Evolutionary conservation across 2,113 vertebrate species (phyloP).

Genomic region (Cynocephalus volans): DNA sequence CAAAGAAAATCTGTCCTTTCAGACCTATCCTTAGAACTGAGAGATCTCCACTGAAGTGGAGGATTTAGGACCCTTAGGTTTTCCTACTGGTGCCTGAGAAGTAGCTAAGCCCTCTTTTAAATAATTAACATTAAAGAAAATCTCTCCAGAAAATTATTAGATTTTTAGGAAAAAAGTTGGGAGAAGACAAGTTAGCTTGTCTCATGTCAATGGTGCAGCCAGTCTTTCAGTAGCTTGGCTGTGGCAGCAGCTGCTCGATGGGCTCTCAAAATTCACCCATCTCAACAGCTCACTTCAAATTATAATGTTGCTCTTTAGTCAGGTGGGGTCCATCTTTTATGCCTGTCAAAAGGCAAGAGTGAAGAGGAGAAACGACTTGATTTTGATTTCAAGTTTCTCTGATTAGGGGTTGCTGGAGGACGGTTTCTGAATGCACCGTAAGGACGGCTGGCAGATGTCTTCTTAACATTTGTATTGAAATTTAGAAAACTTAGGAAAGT

Average conservation of each 20-base stretch:
- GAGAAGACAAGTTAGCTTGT: background rate
- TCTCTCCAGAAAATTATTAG: background rate
- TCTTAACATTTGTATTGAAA: background rate
- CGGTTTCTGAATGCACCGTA: slow-evolving; percentile 62
- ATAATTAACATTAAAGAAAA: background rate
- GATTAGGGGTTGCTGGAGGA: background rate
- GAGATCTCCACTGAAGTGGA: background rate
- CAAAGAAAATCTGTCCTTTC: background rate
- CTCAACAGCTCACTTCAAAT: slow-evolving; percentile 60
- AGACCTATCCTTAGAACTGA: background rate
- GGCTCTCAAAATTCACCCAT: background rate
- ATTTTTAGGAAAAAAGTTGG: background rate
- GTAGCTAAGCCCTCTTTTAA: background rate
- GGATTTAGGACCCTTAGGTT: background rate
- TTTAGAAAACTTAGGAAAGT: slow-evolving; percentile 23
- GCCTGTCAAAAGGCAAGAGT: slow-evolving; percentile 57
- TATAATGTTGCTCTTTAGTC: background rate
- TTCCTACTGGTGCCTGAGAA: background rate
- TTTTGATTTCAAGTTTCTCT: slow-evolving; percentile 74
- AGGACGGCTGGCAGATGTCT: slow-evolving; percentile 44
- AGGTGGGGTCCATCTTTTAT: slow-evolving; percentile 55
- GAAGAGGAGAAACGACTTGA: slow-evolving; percentile 57
- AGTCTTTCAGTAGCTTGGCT: background rate
- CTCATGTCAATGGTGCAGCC: background rate
- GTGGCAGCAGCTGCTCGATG: slow-evolving; percentile 27